Evolutionary conservation across 2,888 invertebrate species (phyloP).

Genomic region (Pammene fasciana): DNA sequence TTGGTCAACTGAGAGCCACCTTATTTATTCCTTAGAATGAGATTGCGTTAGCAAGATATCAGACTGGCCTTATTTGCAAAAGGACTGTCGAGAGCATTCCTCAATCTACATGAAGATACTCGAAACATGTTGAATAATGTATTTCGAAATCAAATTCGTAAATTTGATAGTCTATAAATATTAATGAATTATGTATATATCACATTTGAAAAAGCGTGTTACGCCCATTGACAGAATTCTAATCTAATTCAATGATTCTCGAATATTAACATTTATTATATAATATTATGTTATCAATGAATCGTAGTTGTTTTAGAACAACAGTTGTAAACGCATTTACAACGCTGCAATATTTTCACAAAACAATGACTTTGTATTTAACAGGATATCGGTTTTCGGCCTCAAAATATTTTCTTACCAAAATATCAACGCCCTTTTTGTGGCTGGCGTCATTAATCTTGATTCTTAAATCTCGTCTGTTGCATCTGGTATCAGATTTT

Average conservation of each 20-base stretch:
- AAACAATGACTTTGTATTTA: background rate
- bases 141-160: slow-evolving; percentile 3
- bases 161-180: background rate
- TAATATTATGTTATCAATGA: too few species aligned
- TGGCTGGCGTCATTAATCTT: slow-evolving; percentile 23
- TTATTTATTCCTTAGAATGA: background rate
- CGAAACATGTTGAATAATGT: slow-evolving; percentile 11
- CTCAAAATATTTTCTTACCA: slow-evolving; percentile 6
- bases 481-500: slow-evolving; percentile 20
- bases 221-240: background rate
- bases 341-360: background rate
- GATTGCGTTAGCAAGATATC: background rate
- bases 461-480: slow-evolving; percentile 22
- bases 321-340: background rate
- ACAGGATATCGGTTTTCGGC: background rate
- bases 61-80: slow-evolving; percentile 1
- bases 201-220: background rate
- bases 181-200: background rate
- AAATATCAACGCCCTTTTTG: slow-evolving; percentile 14
- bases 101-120: slow-evolving; percentile 6
- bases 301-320: background rate
- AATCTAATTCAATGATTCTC: too few species aligned
- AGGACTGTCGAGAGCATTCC: slow-evolving; percentile 7
- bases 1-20: background rate
- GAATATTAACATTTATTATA: too few species aligned